Evolutionary conservation across 2,888 invertebrate species (phyloP).

Genomic region (Agonopterix heracliana): DNA sequence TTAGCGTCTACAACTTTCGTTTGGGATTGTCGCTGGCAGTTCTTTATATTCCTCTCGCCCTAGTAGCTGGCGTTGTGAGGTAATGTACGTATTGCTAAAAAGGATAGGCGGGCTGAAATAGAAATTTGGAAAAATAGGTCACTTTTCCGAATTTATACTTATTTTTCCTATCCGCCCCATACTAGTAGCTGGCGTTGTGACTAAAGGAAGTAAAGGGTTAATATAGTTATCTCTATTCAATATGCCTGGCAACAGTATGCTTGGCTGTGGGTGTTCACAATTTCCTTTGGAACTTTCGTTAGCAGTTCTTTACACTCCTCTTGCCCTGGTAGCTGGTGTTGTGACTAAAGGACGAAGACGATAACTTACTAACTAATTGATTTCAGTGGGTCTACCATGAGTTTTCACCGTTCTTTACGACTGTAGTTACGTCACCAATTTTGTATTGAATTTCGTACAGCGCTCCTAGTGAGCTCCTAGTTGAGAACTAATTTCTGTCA

Average conservation of each 20-base stretch:
- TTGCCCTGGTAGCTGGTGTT: slow-evolving; percentile 70
- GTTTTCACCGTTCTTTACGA: too few relatives aligned
- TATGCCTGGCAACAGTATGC: slow-evolving; percentile 84
- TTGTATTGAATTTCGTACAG: too few relatives aligned
- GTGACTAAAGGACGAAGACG: slow-evolving; percentile 13
- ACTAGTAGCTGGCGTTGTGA: slow-evolving; percentile 48
- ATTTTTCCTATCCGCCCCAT: slow-evolving; percentile 81
- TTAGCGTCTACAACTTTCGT: slow-evolving; percentile 93
- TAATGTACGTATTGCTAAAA: too few relatives aligned
- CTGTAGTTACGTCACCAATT: too few relatives aligned
- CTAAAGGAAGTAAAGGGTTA: slow-evolving; percentile 10
- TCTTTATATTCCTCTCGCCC: slow-evolving; percentile 83
- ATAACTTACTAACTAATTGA: too few relatives aligned
- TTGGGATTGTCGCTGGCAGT: slow-evolving; percentile 85
- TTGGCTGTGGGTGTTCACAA: slow-evolving; percentile 92
- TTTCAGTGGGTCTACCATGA: too few relatives aligned
- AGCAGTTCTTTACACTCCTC: slow-evolving; percentile 83
- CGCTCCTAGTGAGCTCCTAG: too few relatives aligned
- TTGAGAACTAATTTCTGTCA: too few relatives aligned
- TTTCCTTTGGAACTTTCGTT: slow-evolving; percentile 89
- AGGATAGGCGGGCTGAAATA: too few relatives aligned
- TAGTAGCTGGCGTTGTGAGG: slow-evolving; percentile 47
- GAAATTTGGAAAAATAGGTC: slow-evolving; percentile 81
- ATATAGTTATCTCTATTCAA: slow-evolving; percentile 72
- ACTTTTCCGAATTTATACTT: too few relatives aligned